Percentiles rank a stretch among this genome's conserved stretches.
Conservation (phyloP, 2,888 invertebrate genomes). For the Scrobipalpa costella region DNA sequence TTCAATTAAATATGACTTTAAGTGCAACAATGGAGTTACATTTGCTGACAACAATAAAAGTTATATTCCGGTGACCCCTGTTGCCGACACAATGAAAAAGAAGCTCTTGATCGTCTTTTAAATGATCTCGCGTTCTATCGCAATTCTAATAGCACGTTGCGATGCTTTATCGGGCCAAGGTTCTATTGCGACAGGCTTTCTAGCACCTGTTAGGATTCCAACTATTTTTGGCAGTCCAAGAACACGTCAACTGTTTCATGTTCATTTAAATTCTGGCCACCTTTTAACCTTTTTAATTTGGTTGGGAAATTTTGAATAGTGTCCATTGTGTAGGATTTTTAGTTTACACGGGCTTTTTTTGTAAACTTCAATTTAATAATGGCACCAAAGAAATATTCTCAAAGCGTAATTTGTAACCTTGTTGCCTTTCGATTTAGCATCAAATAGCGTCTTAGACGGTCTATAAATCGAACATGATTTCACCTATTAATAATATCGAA, state of each 20-base stretch:
- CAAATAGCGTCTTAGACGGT: slow-evolving; percentile 56
- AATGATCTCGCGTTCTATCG: slow-evolving; percentile 71
- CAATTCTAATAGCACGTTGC: slow-evolving; percentile 68
- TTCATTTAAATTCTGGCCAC: slow-evolving; percentile 70
- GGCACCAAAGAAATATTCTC: no score
- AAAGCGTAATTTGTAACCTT: slow-evolving; percentile 70
- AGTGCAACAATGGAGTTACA: slow-evolving; percentile 62
- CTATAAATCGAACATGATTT: slow-evolving; percentile 63
- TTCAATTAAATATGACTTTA: slow-evolving; percentile 69
- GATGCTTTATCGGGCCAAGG: slow-evolving; percentile 72
- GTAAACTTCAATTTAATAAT: slow-evolving; percentile 12
- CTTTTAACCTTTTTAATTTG: slow-evolving; percentile 68
- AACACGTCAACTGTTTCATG: slow-evolving; percentile 47
- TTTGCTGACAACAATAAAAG: slow-evolving; percentile 63
- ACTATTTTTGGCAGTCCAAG: slow-evolving; percentile 54
- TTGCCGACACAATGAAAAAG: slow-evolving; percentile 68
- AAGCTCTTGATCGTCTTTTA: slow-evolving; percentile 77
- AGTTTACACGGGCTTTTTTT: slow-evolving; percentile 25
- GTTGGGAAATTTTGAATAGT: slow-evolving; percentile 55
- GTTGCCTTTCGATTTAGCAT: slow-evolving; percentile 66
- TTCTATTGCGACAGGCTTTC: slow-evolving; percentile 73
- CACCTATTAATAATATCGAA: slow-evolving; percentile 54
- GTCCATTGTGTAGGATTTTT: slow-evolving; percentile 48
- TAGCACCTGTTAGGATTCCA: slow-evolving; percentile 67
- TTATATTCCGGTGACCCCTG: slow-evolving; percentile 61